Conservation (phyloP, 2,888 invertebrate genomes). For the Orthosia incerta region DNA sequence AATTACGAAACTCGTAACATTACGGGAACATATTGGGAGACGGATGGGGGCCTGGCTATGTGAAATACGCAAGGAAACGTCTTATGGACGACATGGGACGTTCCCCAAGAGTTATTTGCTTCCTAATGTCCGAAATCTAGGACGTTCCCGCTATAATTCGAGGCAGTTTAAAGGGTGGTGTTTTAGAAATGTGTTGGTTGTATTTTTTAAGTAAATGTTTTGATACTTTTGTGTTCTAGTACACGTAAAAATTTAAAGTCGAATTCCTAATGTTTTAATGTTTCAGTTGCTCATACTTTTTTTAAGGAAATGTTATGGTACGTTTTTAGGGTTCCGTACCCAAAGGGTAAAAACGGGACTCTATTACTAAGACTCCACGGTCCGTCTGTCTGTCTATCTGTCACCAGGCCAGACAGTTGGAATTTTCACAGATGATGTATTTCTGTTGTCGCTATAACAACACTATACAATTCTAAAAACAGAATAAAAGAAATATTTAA, state of each 20-base stretch:
- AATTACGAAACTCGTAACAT: constrained; percentile 85
- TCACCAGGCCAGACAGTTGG: too few relatives aligned
- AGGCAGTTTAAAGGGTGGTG: constrained; percentile 69
- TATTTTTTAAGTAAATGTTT: not conserved
- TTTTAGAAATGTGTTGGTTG: constrained; percentile 10
- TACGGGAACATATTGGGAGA: constrained; percentile 82
- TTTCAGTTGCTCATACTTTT: too few relatives aligned
- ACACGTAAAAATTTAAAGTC: not conserved
- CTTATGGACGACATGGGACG: constrained; percentile 79
- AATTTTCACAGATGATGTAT: too few relatives aligned
- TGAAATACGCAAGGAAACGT: constrained; percentile 80
- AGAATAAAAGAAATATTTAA: too few relatives aligned
- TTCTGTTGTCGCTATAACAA: too few relatives aligned
- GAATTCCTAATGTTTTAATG: too few relatives aligned
- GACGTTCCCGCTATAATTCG: constrained; percentile 73
- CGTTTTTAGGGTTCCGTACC: too few relatives aligned
- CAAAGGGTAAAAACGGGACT: too few relatives aligned
- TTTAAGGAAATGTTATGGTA: too few relatives aligned
- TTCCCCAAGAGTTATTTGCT: constrained; percentile 82
- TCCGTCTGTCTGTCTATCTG: too few relatives aligned
- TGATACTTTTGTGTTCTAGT: not conserved
- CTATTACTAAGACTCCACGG: too few relatives aligned
- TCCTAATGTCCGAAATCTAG: constrained; percentile 79
- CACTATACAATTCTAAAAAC: too few relatives aligned
- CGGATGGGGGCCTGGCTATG: constrained; percentile 79